phyloP scores from a whole-genome alignment of 1,140 invertebrate species.

The Paramacrobiotus metropolitanus region DNA sequence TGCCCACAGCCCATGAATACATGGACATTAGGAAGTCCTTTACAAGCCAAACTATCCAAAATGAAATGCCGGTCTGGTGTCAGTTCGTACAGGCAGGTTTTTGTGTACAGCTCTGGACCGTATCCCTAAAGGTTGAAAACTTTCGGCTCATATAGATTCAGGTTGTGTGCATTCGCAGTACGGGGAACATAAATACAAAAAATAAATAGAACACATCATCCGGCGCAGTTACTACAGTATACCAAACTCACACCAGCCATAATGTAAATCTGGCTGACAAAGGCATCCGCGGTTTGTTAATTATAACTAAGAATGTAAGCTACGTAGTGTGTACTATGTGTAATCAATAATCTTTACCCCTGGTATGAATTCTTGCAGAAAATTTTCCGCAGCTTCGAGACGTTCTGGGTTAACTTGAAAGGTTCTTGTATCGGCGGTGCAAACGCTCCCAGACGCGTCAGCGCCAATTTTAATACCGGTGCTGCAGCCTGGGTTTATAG shows the following conservation, averaged over 20 bases:
- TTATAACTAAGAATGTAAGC: background rate
- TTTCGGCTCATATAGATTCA: too few relatives aligned
- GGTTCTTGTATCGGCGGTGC: conserved; percentile 12
- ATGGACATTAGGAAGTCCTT: conserved; percentile 17
- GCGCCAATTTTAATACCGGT: conserved; percentile 19
- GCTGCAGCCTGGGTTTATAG: conserved; percentile 16
- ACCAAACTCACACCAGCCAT: too few relatives aligned
- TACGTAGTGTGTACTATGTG: too few relatives aligned
- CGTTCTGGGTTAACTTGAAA: conserved; percentile 10
- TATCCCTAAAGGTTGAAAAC: too few relatives aligned
- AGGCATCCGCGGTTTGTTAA: too few relatives aligned
- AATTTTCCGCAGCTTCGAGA: conserved; percentile 4
- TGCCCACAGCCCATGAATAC: conserved; percentile 20
- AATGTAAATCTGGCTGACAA: too few relatives aligned
- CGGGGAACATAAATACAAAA: too few relatives aligned
- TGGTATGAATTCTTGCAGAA: conserved; percentile 9
- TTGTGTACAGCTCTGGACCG: conserved; percentile 18
- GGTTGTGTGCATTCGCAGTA: too few relatives aligned
- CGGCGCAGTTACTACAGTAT: too few relatives aligned
- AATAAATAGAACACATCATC: too few relatives aligned
- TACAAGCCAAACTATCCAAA: conserved; percentile 15
- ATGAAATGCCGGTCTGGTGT: conserved; percentile 20
- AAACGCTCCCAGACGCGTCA: conserved; percentile 8
- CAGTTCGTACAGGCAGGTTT: conserved; percentile 21
- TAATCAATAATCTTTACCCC: too few relatives aligned